Percentiles rank a stretch among this genome's conserved stretches.
These are phyloP conservation scores for Yponomeuta plumbellus DNA, from an alignment of 2,888 invertebrate genomes.

Conservation along the genomic window DNA sequence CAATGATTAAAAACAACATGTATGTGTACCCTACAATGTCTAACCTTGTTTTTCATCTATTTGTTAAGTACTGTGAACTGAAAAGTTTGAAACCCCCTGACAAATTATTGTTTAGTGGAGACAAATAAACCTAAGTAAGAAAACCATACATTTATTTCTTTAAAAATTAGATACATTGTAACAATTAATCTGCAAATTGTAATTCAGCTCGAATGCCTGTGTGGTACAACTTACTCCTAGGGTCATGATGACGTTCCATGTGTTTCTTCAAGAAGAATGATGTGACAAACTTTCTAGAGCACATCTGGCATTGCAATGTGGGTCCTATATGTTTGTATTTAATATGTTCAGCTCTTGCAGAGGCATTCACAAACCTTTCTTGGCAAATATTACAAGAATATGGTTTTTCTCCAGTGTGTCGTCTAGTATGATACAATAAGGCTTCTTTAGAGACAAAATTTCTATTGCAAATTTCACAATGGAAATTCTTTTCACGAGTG, in stretches of 20 bases:
- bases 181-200: neutral
- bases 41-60: too few species aligned
- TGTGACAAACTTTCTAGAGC: slow-evolving; percentile 60
- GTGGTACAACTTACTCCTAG: slow-evolving; percentile 50
- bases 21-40: too few species aligned
- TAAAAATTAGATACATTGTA: too few species aligned
- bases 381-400: slow-evolving; percentile 54
- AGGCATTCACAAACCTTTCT: slow-evolving; percentile 63
- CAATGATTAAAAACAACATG: too few species aligned
- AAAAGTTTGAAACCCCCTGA: too few species aligned
- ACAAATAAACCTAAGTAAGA: too few species aligned
- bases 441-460: slow-evolving; percentile 66
- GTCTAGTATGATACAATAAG: slow-evolving; percentile 56
- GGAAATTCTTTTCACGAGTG: slow-evolving; percentile 60
- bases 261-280: slow-evolving; percentile 56
- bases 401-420: slow-evolving; percentile 66
- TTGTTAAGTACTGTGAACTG: too few species aligned
- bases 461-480: slow-evolving; percentile 51
- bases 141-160: too few species aligned
- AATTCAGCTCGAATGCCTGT: neutral
- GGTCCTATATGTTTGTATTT: slow-evolving; percentile 63
- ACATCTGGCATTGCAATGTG: slow-evolving; percentile 55
- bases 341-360: slow-evolving; percentile 62
- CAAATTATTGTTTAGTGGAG: too few species aligned
- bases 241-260: slow-evolving; percentile 56